Evolutionary conservation across 2,888 invertebrate species (phyloP), one percentile per base, ranked within the genome.

Genomic region (Tenthredo mesomela): DNA sequence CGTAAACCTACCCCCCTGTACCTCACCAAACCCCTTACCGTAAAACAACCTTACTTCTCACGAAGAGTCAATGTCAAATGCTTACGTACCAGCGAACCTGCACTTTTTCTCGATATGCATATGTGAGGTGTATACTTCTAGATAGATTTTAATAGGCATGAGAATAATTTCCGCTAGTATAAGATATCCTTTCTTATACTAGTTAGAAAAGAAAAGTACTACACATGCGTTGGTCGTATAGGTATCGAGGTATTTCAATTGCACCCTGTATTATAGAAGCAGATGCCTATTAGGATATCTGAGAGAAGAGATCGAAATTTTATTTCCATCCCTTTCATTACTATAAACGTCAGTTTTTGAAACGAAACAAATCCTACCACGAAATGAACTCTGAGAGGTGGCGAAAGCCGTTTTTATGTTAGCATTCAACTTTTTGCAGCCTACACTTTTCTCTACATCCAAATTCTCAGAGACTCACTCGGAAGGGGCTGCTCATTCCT

Each of bases 41-140:
- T 54, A 84, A 84, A 83, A 82, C 84, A 58, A 61, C 75, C 78
- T 83, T 70, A 85, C 58, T 50, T 77, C 82, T 54, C 84, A 77
- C 86, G 84, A 85, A 87, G 89, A 89, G 89, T 90, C 91, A 89
- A 90, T 90, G 91, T 91, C 91, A 91, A 91, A 91, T 92, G 90
- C 91, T 91, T 91, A 90, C 90, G 88, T 89, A 86, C 84, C 75
- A 82, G 58, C 29, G 80, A 83, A 58, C 58, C 47, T 43, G 54
- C 78, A 43, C 67, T 84, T 83, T 73, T 85, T 78, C 47, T 29
- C 18, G 0, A 50, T 3, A 18, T 33, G 12, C 65, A 18, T 6
- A 67, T 18, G 33, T 33, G 33, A 33, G 33, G 5, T 18, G 15
- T 15, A 25, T 15, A 25, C 25, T 71, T 40, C 4, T 25, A n/a